A percentile compares a stretch with the other conserved stretches of the same genome.
Conservation (phyloP, 2,888 invertebrate species). For the Acanthosepion esculentum region DNA sequence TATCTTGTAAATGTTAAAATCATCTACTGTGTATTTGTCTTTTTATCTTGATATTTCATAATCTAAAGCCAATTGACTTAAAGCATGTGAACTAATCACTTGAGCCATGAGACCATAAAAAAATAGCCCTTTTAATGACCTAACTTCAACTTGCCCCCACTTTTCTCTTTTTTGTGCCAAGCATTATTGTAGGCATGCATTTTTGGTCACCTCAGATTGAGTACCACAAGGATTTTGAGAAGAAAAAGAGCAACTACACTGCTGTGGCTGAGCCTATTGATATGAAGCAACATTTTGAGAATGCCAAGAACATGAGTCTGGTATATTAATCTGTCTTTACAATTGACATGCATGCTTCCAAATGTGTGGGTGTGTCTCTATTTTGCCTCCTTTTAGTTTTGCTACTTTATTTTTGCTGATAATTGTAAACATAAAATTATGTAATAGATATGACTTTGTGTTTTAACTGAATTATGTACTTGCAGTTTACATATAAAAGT, state of each 20-base stretch:
- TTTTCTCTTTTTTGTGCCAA: neutral
- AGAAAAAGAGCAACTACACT: slow-evolving; percentile 83
- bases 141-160: neutral
- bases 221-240: slow-evolving; percentile 85
- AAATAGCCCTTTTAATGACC: neutral
- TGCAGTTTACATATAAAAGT: too few relatives aligned
- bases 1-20: neutral
- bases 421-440: neutral
- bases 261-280: slow-evolving; percentile 98
- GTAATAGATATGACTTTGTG: too few relatives aligned
- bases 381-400: neutral
- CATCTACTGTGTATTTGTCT: neutral
- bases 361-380: neutral
- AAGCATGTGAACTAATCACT: neutral
- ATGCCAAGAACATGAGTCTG: slow-evolving; percentile 86
- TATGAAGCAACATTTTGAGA: slow-evolving; percentile 94
- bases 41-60: neutral
- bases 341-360: neutral
- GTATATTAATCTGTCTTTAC: slow-evolving; percentile 39
- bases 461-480: too few relatives aligned
- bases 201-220: slow-evolving; percentile 79
- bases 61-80: neutral
- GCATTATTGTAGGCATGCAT: slow-evolving; percentile 35
- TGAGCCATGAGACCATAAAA: neutral
- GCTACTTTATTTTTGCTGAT: neutral